Conservation (phyloP, 2,797 vertebrate genomes). For the Megalops cyprinoides region DNA sequence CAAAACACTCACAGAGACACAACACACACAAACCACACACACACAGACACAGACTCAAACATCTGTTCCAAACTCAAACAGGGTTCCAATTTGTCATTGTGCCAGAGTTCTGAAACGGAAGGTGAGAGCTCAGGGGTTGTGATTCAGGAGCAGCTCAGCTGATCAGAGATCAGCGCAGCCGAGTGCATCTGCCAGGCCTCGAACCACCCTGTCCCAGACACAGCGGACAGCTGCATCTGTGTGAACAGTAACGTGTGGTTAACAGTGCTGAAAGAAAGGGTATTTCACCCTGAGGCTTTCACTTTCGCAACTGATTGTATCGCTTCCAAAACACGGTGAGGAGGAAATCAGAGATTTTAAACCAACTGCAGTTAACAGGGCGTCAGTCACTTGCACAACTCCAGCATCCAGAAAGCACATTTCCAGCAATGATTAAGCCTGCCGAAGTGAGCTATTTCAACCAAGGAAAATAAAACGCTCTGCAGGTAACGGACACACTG, state of each 20-base stretch:
- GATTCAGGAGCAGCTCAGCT: not conserved
- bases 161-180: not conserved
- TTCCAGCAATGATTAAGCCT: conserved; percentile 31
- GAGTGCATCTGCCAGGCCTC: not conserved
- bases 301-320: too few relatives aligned
- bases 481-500: not conserved
- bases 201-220: too few relatives aligned
- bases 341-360: too few relatives aligned
- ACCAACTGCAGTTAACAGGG: not conserved
- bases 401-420: not conserved
- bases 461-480: not conserved
- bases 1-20: too few relatives aligned
- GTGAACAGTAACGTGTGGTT: too few relatives aligned
- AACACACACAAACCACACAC: conserved; percentile 1
- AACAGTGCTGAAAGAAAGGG: too few relatives aligned
- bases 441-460: not conserved
- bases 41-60: not conserved
- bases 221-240: too few relatives aligned
- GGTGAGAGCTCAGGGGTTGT: not conserved
- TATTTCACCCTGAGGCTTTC: too few relatives aligned
- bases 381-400: conserved; percentile 5
- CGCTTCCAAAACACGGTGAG: too few relatives aligned
- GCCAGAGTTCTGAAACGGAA: conserved; percentile 5
- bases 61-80: too few relatives aligned
- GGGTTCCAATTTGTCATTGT: not conserved